Evolutionary conservation across 2,888 invertebrate species (phyloP).

Genomic region (Ditylenchus weischeri): DNA sequence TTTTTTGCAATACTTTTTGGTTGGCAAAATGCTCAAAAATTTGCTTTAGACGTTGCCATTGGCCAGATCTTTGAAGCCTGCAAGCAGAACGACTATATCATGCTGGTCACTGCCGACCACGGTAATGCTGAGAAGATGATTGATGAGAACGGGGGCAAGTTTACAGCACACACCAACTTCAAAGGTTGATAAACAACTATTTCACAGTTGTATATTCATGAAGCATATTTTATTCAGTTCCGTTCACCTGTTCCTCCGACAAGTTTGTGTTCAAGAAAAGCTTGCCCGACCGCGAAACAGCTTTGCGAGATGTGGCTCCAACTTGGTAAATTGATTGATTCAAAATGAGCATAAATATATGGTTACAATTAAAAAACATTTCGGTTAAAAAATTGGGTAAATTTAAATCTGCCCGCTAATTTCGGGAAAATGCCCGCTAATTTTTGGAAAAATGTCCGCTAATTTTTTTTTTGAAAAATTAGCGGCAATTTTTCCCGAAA

Average conservation of each 20-base stretch:
- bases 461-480: no score
- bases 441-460: no score
- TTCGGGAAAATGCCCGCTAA: no score
- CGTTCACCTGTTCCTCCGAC: slow-evolving; percentile 52
- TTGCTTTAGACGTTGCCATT: slow-evolving; percentile 59
- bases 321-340: slow-evolving; percentile 53
- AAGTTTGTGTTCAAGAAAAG: slow-evolving; percentile 43
- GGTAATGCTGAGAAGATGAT: slow-evolving; percentile 62
- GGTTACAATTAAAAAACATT: no score
- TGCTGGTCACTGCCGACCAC: slow-evolving; percentile 59
- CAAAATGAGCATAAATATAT: no score
- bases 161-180: slow-evolving; percentile 62
- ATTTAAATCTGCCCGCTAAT: no score
- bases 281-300: slow-evolving; percentile 51
- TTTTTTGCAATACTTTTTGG: background rate
- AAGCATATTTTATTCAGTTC: slow-evolving; percentile 36
- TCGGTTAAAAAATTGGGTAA: no score
- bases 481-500: no score
- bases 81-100: slow-evolving; percentile 48
- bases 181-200: slow-evolving; percentile 41
- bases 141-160: slow-evolving; percentile 59
- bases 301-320: slow-evolving; percentile 62
- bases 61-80: slow-evolving; percentile 60
- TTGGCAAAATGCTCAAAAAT: no score
- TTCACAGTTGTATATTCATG: background rate